These are phyloP conservation scores for Vicugna pacos DNA, from an alignment of 2,113 vertebrate genomes.

Conservation along the genomic window DNA sequence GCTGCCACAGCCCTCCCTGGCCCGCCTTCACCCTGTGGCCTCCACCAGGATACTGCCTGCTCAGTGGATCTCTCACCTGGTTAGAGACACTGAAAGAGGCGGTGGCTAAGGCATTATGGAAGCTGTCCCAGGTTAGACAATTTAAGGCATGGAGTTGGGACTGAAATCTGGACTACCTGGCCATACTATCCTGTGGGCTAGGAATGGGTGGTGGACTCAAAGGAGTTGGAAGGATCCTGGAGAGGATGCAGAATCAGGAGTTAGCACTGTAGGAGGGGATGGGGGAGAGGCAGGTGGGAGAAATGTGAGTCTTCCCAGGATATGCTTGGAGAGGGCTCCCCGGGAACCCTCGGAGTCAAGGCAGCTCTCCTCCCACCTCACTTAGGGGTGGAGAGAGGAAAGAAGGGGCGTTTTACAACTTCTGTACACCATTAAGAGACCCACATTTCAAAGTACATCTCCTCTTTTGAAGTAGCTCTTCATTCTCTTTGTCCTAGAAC, in stretches of 20 bases:
- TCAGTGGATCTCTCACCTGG: background rate
- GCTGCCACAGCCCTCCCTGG: background rate
- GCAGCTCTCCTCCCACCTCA: background rate
- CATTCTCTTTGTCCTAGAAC: background rate
- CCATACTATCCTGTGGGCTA: background rate
- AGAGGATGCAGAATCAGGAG: background rate
- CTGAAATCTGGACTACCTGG: background rate
- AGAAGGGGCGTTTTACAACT: background rate
- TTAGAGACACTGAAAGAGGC: background rate
- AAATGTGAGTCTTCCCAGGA: background rate
- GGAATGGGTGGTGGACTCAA: background rate
- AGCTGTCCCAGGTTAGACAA: background rate
- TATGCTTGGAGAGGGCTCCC: background rate
- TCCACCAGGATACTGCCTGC: accelerated
- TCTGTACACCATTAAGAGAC: background rate
- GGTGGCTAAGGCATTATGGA: too few species aligned
- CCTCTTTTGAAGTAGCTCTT: background rate
- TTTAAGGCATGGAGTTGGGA: background rate
- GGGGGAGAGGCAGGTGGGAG: too few species aligned
- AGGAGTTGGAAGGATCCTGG: background rate
- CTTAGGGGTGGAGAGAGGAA: background rate
- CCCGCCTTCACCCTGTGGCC: background rate
- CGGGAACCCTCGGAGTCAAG: background rate
- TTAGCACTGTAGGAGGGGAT: background rate
- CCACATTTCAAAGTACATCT: background rate